phyloP scores from a whole-genome alignment of 2,888 invertebrate species.

The Falcaria lacertinaria region DNA sequence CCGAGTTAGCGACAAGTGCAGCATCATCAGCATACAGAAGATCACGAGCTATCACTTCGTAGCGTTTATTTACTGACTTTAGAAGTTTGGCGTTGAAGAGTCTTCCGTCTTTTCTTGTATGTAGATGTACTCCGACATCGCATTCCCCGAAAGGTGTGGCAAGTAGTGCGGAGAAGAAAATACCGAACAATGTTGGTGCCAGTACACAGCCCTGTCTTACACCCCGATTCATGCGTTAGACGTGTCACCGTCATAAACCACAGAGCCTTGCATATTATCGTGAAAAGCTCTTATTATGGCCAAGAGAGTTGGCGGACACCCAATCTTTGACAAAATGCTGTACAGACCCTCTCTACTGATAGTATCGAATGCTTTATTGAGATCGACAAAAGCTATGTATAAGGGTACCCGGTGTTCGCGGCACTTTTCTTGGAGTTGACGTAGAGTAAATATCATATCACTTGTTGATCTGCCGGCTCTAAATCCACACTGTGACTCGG shows the following conservation, averaged over 20 bases:
- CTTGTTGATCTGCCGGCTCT: no score
- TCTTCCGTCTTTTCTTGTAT: conserved; percentile 5
- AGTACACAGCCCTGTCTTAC: conserved; percentile 3
- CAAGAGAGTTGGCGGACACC: no score
- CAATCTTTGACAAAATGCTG: no score
- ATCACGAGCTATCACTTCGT: no score
- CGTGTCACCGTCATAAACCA: not conserved
- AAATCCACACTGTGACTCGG: no score
- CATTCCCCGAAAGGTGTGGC: not conserved
- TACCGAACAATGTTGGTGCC: conserved; percentile 7
- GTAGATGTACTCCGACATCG: conserved; percentile 4
- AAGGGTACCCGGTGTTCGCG: conserved; percentile 5
- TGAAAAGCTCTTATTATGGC: no score
- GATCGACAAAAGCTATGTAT: conserved; percentile 5
- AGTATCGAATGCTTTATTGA: conserved; percentile 7
- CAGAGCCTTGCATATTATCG: not conserved
- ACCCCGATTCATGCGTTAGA: not conserved
- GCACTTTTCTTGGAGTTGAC: conserved; percentile 13
- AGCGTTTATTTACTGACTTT: no score
- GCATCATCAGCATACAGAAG: no score
- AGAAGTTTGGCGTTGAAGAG: conserved; percentile 2
- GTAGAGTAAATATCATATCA: conserved; percentile 7
- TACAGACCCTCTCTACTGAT: not conserved
- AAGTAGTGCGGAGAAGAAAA: conserved; percentile 3
- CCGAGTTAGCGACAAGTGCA: no score